Evolutionary conservation across 2,888 invertebrate genomes (phyloP).

Genomic region (Acanthoscelides obtectus): DNA sequence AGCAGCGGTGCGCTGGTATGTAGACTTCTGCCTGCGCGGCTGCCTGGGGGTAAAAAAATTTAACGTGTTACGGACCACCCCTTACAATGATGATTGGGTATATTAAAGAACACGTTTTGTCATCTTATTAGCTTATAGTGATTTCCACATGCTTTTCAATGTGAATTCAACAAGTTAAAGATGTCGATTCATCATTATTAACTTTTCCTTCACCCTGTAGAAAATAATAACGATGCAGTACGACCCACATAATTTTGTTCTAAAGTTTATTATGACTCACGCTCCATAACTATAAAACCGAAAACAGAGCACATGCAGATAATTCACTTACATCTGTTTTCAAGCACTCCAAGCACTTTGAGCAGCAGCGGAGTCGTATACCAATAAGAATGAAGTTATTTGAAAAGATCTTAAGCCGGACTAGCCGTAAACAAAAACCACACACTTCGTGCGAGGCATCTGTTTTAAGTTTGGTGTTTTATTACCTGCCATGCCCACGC

Average conservation of each 20-base stretch:
- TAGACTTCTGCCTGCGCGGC: too few relatives aligned
- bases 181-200: too few relatives aligned
- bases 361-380: neutral
- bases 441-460: neutral
- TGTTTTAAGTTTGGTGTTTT: constrained; percentile 5
- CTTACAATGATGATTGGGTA: too few relatives aligned
- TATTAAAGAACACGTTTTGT: too few relatives aligned
- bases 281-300: neutral
- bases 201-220: neutral
- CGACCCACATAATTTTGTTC: neutral
- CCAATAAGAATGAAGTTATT: neutral
- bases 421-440: neutral
- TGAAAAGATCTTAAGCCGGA: neutral
- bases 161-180: too few relatives aligned
- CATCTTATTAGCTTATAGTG: too few relatives aligned
- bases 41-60: too few relatives aligned
- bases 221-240: neutral
- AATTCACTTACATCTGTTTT: neutral
- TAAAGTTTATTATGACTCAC: neutral
- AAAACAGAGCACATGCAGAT: neutral
- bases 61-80: too few relatives aligned
- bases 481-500: constrained; percentile 5
- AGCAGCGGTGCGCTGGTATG: too few relatives aligned
- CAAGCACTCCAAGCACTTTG: neutral
- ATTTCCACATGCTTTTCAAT: too few relatives aligned